Evolutionary conservation across 2,113 vertebrate genomes (phyloP).

Genomic region (Dasyurus viverrinus): DNA sequence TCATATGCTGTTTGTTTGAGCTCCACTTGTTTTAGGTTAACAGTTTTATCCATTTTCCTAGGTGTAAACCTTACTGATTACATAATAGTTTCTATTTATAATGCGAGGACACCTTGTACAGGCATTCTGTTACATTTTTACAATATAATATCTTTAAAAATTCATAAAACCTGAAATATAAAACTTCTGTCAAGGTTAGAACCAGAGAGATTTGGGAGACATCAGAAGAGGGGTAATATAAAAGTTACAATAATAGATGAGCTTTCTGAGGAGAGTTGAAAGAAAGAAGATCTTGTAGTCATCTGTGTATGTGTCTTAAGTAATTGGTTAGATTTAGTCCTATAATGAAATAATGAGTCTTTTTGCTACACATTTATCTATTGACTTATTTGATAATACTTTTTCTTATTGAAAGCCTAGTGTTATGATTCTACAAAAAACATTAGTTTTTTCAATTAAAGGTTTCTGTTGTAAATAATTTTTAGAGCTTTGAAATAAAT

Average conservation of each 20-base stretch:
- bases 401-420: slow-evolving; percentile 68
- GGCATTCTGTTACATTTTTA: slow-evolving; percentile 74
- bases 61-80: slow-evolving; percentile 70
- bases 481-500: slow-evolving; percentile 53
- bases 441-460: slow-evolving; percentile 71
- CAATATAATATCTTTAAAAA: slow-evolving; percentile 68
- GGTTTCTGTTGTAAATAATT: slow-evolving; percentile 76
- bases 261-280: neutral
- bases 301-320: neutral
- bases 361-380: slow-evolving; percentile 75
- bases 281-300: neutral
- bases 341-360: slow-evolving; percentile 75
- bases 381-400: slow-evolving; percentile 69
- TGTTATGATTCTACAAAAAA: slow-evolving; percentile 77
- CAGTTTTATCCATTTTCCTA: slow-evolving; percentile 59
- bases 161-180: slow-evolving; percentile 51
- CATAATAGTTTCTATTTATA: slow-evolving; percentile 74
- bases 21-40: slow-evolving; percentile 56
- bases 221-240: slow-evolving; percentile 23
- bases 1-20: slow-evolving; percentile 41
- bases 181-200: neutral
- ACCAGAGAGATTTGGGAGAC: slow-evolving; percentile 21
- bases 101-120: slow-evolving; percentile 74
- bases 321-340: slow-evolving; percentile 64
- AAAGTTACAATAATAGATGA: neutral